Base-by-base conservation (phyloP, 2,797 vertebrate species). In the Sus cebifrons region DNA sequence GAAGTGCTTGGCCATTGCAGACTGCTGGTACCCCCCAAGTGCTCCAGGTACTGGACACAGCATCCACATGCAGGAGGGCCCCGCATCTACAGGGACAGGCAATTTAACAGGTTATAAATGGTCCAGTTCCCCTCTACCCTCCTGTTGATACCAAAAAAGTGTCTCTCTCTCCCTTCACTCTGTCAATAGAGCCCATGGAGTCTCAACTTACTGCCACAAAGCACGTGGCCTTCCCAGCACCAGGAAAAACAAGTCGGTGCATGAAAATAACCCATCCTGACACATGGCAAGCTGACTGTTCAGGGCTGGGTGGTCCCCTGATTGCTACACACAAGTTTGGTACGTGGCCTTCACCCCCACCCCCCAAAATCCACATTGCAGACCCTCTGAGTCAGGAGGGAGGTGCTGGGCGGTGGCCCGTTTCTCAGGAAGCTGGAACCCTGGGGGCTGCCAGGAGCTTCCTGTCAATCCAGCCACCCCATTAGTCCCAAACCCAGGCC, bases 71-170 rank as follows among this genome's bases (percentile, higher is more conserved):
- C 74, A 94, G 95, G 94, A 92, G 97, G 91, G 94, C 94, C 96
- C 95, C 2, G 75, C 2, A 25, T 96, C 97, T 96, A 96, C 97
- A 94, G 97, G 97, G 97, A 97, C 73, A 25, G 16, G 94, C 94
- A 94, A 94, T 96, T 98, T 97, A 98, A 96, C 49, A 97, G 91
- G 92, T 89, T 98, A 95, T 98, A 98, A 98, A 98, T 81, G 32
- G 71, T 32, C 40, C 71, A 85, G 95, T 97, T 98, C 96, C 96
- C 56, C 4, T 60, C 15, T 97, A 97, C 91, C 85, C 93, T 49
- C 23, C 11, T 56, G 89, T 92, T 86, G 70, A 96, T 87, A 95
- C 60, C 92, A 83, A 96, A 58, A 23, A 77, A 54, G 78, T 12
- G 9, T 58, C 1, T 79, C 84, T 71, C 82, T 92, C 49, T 79